Base-by-base conservation (phyloP, 1,140 invertebrate species). In the Medauroidea extradentata region DNA sequence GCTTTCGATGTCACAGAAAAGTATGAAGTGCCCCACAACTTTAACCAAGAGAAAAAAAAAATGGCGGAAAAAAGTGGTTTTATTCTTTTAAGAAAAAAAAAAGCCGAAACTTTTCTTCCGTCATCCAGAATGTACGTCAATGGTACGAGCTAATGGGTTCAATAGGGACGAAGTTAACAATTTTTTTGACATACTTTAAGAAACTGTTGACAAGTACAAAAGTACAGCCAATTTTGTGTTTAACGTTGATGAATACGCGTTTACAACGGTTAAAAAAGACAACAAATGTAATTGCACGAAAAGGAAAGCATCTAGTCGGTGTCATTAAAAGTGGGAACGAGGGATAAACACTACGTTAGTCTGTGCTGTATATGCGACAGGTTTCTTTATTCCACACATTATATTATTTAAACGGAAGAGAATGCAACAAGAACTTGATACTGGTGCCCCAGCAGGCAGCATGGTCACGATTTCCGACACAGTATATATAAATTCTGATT, bases 131-230 rank as follows among this genome's bases (percentile, higher is more conserved):
- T n/a, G n/a, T n/a, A n/a, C n/a, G n/a, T n/a, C n/a, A n/a, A n/a
- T n/a, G n/a, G n/a, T n/a, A n/a, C n/a, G n/a, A n/a, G n/a, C n/a
- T n/a, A 64, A 60, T 59, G 71, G 71, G 4, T 76, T 77, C 53
- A 73, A 72, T 57, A 66, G 62, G 59, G 44, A 65, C 16, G 64
- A 67, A 50, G n/a, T n/a, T n/a, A n/a, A n/a, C n/a, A 64, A 70
- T 11, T 71, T 72, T 59, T 71, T 68, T 57, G 50, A 66, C 39
- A 59, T 62, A 39, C 57, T 68, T 11, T 58, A 64, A 61, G 21
- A 65, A 23, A n/a, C n/a, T n/a, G n/a, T n/a, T n/a, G n/a, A n/a
- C n/a, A n/a, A n/a, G n/a, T n/a, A n/a, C n/a, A n/a, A 58, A 68
- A 4, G 50, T 69, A 16, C 60, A 70, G 24, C 41, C 68, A 53